Conservation (phyloP, 2,113 vertebrate species). For the Chiloscyllium plagiosum region DNA sequence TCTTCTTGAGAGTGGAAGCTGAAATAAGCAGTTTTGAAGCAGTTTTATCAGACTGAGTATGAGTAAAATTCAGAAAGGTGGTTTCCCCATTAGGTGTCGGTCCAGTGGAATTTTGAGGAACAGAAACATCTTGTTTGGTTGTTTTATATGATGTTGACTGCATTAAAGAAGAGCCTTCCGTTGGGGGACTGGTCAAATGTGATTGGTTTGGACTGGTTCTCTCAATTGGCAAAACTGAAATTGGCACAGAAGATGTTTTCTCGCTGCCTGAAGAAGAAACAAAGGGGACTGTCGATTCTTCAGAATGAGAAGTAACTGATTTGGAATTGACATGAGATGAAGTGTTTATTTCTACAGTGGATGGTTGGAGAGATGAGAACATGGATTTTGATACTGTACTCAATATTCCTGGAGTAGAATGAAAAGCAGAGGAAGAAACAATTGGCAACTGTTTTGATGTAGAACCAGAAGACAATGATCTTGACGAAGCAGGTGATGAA, state of each 20-base stretch:
- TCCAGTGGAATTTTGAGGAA: background rate
- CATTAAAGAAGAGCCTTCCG: background rate
- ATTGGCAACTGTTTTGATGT: background rate
- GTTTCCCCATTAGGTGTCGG: background rate
- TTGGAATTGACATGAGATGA: background rate
- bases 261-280: background rate
- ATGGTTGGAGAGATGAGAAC: background rate
- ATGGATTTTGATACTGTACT: background rate
- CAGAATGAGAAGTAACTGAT: background rate
- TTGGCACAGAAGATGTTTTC: background rate
- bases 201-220: background rate
- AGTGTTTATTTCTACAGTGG: background rate
- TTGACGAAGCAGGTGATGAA: background rate
- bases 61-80: background rate
- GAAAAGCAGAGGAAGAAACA: background rate
- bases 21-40: background rate
- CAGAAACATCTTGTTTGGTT: background rate
- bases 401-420: background rate
- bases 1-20: background rate
- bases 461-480: background rate
- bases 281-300: background rate
- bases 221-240: background rate
- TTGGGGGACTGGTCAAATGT: background rate
- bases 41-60: background rate
- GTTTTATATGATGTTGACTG: background rate